Base-by-base conservation (phyloP, 2,888 invertebrate genomes). In the Catocala sponsa region DNA sequence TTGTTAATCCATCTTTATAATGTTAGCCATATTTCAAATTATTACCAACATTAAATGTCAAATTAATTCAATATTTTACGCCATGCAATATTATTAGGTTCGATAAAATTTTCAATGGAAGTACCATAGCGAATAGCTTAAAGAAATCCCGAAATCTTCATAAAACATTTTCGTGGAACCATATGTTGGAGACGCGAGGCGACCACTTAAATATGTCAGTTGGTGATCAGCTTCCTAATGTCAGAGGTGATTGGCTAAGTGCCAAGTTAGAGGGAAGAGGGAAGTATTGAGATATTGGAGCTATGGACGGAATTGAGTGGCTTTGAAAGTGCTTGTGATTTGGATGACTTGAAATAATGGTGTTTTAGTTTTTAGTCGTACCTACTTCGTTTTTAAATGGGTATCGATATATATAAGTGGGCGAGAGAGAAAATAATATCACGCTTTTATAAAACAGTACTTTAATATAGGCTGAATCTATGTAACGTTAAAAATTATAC, bases 201-300 rank as follows among this genome's bases (percentile, higher is more conserved):
- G 57, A 53, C 71, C 76, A 75, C 79, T 82, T 81, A 79, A 75
- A 76, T 70, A 79, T 77, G 82, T 84, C 84, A 82, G 66, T 63
- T 25, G 63, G 69, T 67, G 78, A 79, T 85, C 78, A 72, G 68
- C 59, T 15, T 44, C 70, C 64, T 76, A 80, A 81, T 84, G 82
- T 77, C 80, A 82, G 76, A 78, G 82, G 83, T 84, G 79, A 84
- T 78, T 86, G 86, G 86, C 84, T 11, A 32, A 10, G 43, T 41
- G 86, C 86, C 86, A 86, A 59, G 12, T 32, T 47, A 10, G 46
- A 32, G 41, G 48, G 44, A 35, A 51, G 38, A 48, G 44, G 42
- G 55, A 35, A 50, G 6, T 25, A 51, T 42, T 55, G 46, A 68
- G 68, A 68, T 69, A 58, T 58, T 52, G 54, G 48, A 60, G 44